These are phyloP conservation scores for Danio choprae DNA, from an alignment of 2,797 vertebrate species.

Conservation along the genomic window DNA sequence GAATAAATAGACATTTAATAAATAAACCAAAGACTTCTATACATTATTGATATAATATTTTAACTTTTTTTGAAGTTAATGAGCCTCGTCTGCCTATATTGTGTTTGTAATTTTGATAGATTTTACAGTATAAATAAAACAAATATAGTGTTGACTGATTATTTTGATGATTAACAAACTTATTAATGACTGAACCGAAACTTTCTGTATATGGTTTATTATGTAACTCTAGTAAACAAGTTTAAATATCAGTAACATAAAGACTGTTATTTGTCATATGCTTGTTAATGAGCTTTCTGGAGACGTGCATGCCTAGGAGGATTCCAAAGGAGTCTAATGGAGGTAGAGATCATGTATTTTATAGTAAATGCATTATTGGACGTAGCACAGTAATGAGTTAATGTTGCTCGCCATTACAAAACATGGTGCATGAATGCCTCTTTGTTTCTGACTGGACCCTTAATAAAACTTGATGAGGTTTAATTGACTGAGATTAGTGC, in stretches of 20 bases:
- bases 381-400: background rate
- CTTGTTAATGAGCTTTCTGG: constrained; percentile 21
- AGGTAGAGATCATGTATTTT: background rate
- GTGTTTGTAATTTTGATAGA: background rate
- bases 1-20: too few species aligned
- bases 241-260: constrained; percentile 26
- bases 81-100: background rate
- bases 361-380: background rate
- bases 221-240: background rate
- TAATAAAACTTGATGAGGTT: constrained; percentile 21
- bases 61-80: background rate
- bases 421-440: background rate
- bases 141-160: background rate
- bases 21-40: too few species aligned
- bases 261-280: constrained; percentile 4
- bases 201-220: background rate
- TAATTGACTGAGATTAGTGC: constrained; percentile 32
- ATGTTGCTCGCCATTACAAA: background rate
- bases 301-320: background rate
- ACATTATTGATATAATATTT: too few species aligned
- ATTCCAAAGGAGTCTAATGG: constrained; percentile 17
- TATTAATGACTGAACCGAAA: too few species aligned
- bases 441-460: constrained; percentile 13
- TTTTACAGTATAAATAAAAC: background rate
- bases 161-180: constrained; percentile 4